Evolutionary conservation across 2,797 vertebrate species (phyloP), one percentile per base, ranked within the genome.

Genomic region (Rhinoraja longicauda): DNA sequence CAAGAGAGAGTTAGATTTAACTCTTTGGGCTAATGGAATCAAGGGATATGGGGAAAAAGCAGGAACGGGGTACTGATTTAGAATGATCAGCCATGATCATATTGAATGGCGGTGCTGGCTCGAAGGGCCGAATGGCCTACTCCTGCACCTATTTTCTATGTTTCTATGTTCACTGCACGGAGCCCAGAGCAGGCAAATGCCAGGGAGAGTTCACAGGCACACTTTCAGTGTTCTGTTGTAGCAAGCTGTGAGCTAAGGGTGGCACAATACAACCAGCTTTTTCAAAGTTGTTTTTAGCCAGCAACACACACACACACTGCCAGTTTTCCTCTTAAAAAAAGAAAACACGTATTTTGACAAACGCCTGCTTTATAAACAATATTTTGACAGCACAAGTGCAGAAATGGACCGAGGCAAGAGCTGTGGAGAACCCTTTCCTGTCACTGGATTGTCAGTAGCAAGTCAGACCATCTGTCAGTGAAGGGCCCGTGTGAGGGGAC

Each of bases 321-420:
- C 84, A 88, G 84, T 88, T 88, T 88, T 88, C 45, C 59, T 64
- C 32, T 9, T 36, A 67, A 64, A 32, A 82, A 88, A 88, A 64
- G 84, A 88, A 88, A 88, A 67, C 84, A 88, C n/a, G n/a, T 88
- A 88, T 88, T 88, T 88, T 88, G 84, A 88, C 84, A 88, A 64
- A 64, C n/a, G 59, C 84, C 84, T 88, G 84, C 59, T 88, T 88
- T 92, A 73, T 73, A 36, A 88, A 72, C 45, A 75, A 73, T 92
- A 92, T 92, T 92, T 92, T 92, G 90, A 92, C 90, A 92, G 90
- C 67, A 45, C 45, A 15, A 92, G n/a, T 92, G 90, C 67, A 57
- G 67, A 75, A 92, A 92, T 92, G 90, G 36, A 70, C 90, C 53
- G 70, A 92, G 36, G 90, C 36, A 92, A 2, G 26, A 92, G 90